Evolutionary conservation across 2,888 invertebrate genomes (phyloP), one percentile per base, ranked within the genome.

Genomic region (Arctia plantaginis): DNA sequence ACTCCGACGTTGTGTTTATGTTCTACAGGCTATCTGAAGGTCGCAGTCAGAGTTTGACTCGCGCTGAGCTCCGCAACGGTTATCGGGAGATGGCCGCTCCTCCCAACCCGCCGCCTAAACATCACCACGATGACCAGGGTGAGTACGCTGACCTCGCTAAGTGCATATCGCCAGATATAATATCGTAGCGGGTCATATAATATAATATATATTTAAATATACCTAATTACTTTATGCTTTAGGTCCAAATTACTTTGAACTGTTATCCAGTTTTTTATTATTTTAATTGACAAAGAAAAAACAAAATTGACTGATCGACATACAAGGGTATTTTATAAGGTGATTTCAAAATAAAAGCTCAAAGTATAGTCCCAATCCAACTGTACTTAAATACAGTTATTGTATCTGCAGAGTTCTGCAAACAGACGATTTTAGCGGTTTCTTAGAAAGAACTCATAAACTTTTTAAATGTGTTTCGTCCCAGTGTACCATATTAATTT

Each of bases 81-180:
- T 89, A 84, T 87, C 88, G 85, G 77, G 85, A 83, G 77, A 76
- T 71, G 85, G 78, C 84, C 51, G 73, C 80, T 18, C 74, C 80
- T 27, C 72, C 82, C 30, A 74, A 64, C 35, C 66, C 84, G 71
- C 76, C 80, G 66, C 79, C 85, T 77, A 89, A 90, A 59, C 93
- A 89, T 67, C 92, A 88, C 72, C 94, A 93, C 89, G 94, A 95
- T 82, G 95, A 95, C 87, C 95, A 95, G 90, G 93, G 95, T 95
- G 85, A 84, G 84, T 77, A 64, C 71, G 23, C 62, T 62, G 23
- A 4, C 66, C 66, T 71, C 70, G 44, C 71, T 55, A 73, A 73
- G 66, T 23, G 23, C 33, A 33, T 44, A 66, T 66, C 66, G 41
- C 8, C 27, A 12, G n/a, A 66, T 41, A 18, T 30, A 27, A 66